Evolutionary conservation across 2,888 invertebrate species (phyloP).

Genomic region (Cryptocephalus moraei): DNA sequence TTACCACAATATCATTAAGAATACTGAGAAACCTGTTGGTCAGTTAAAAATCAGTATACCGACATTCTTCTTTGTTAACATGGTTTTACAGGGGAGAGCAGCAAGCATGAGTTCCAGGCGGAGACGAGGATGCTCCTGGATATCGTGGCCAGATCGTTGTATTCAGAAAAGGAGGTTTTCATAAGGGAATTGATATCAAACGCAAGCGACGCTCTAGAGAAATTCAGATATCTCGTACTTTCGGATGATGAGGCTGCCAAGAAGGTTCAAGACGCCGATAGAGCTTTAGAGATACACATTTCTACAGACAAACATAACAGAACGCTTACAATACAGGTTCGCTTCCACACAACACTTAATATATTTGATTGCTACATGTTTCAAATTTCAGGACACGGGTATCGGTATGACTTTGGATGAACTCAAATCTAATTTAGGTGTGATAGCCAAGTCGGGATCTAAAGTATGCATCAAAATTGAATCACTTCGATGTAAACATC

Average conservation of each 20-base stretch:
- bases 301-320: slow-evolving; percentile 78
- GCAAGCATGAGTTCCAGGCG: slow-evolving; percentile 87
- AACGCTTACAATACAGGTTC: slow-evolving; percentile 75
- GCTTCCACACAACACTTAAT: neutral
- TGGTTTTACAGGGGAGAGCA: slow-evolving; percentile 40
- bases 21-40: slow-evolving; percentile 51
- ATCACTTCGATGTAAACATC: neutral
- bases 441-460: slow-evolving; percentile 93
- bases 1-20: slow-evolving; percentile 50
- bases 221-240: slow-evolving; percentile 71
- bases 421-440: slow-evolving; percentile 81
- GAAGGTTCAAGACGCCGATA: slow-evolving; percentile 47
- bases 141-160: slow-evolving; percentile 93
- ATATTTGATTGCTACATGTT: too few species aligned
- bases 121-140: slow-evolving; percentile 92
- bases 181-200: slow-evolving; percentile 93
- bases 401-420: slow-evolving; percentile 94
- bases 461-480: slow-evolving; percentile 44
- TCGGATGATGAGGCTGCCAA: slow-evolving; percentile 39
- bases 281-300: slow-evolving; percentile 77
- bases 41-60: neutral
- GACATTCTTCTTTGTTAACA: neutral
- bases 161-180: slow-evolving; percentile 97
- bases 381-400: slow-evolving; percentile 64
- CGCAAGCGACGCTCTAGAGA: slow-evolving; percentile 94